Evolutionary conservation across 2,888 invertebrate genomes (phyloP).

Genomic region (Nudaria mundana): DNA sequence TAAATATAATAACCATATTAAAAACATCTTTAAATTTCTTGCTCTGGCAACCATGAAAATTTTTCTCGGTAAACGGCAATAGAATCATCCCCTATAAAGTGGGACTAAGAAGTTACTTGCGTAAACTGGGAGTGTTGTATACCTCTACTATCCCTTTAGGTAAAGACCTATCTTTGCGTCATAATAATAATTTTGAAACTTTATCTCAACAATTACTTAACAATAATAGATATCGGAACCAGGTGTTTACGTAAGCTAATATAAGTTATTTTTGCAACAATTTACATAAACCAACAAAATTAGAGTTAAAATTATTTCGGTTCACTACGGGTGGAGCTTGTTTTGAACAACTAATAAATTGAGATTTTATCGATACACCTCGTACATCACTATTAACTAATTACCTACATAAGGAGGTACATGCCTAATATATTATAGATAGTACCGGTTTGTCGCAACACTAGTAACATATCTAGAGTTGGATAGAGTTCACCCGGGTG

Average conservation of each 20-base stretch:
- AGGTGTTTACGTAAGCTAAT: conserved; percentile 1
- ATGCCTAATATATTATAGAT: conserved; percentile 2
- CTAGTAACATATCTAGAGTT: conserved; percentile 21
- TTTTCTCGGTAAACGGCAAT: too few species aligned
- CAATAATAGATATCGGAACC: conserved; percentile 2
- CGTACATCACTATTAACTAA: conserved; percentile 14
- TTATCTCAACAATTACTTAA: background rate
- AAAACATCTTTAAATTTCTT: too few species aligned
- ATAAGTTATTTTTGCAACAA: conserved; percentile 10
- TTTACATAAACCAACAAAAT: conserved; percentile 15
- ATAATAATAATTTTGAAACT: background rate
- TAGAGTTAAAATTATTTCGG: conserved; percentile 12
- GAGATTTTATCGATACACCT: conserved; percentile 12
- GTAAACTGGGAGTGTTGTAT: too few species aligned
- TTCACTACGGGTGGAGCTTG: conserved; percentile 16
- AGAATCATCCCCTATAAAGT: too few species aligned
- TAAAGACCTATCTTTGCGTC: too few species aligned
- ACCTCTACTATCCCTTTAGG: too few species aligned
- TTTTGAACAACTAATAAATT: conserved; percentile 18
- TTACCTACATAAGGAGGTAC: background rate
- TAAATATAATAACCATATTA: too few species aligned
- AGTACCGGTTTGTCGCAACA: conserved; percentile 8
- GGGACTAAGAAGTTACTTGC: too few species aligned
- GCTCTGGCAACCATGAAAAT: too few species aligned
- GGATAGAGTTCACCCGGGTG: conserved; percentile 45